Percentiles rank a stretch among this genome's conserved stretches.
Evolutionary conservation across 2,888 invertebrate genomes (phyloP).

Genomic region (Amphipyra tragopoginis): DNA sequence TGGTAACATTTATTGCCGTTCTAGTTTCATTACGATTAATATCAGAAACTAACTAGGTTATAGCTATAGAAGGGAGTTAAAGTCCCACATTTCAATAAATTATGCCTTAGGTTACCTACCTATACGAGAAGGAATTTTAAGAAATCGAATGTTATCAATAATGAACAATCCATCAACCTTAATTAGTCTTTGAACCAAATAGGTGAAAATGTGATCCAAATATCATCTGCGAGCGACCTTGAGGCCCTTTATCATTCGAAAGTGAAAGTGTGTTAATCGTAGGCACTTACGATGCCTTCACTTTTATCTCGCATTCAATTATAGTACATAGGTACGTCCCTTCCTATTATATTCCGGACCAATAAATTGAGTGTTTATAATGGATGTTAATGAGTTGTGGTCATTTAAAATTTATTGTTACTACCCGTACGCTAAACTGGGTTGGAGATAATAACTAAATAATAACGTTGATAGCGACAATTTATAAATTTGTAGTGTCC

Average conservation of each 20-base stretch:
- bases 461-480: constrained; percentile 26
- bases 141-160: constrained; percentile 29
- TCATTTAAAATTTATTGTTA: constrained; percentile 11
- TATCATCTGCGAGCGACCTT: constrained; percentile 72
- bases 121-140: constrained; percentile 23
- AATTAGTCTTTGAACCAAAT: constrained; percentile 43
- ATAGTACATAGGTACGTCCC: constrained; percentile 10
- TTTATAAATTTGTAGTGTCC: constrained; percentile 22
- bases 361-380: constrained; percentile 60
- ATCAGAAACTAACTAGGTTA: constrained; percentile 32
- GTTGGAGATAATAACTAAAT: constrained; percentile 17
- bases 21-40: constrained; percentile 40
- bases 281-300: constrained; percentile 63
- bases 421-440: constrained; percentile 11
- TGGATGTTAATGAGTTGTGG: constrained; percentile 60
- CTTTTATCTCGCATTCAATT: constrained; percentile 66
- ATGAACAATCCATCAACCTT: constrained; percentile 44
- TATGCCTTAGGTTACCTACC: constrained; percentile 10
- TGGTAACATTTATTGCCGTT: constrained; percentile 24
- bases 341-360: constrained; percentile 52
- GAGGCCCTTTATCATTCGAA: constrained; percentile 80
- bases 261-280: constrained; percentile 80
- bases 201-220: constrained; percentile 60
- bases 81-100: constrained; percentile 22
- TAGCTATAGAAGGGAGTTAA: constrained; percentile 13